phyloP scores from a whole-genome alignment of 2,888 invertebrate species.

The Ectemnius continuus region DNA sequence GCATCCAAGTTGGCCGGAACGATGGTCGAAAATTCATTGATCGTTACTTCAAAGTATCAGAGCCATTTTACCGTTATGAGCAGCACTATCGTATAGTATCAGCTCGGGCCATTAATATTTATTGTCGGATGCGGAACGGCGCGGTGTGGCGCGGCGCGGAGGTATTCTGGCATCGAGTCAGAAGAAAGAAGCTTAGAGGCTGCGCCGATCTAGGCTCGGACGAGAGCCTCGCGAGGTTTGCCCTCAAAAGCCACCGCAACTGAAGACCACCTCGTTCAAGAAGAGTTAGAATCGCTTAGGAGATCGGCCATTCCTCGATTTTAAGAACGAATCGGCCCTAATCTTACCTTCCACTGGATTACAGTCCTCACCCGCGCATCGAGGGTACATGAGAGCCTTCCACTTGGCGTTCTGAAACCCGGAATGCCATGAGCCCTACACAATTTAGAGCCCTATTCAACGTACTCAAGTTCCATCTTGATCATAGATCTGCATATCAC shows the following conservation, averaged over 20 bases:
- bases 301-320: slow-evolving; percentile 12
- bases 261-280: background rate
- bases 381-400: slow-evolving; percentile 35
- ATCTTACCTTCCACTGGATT: slow-evolving; percentile 43
- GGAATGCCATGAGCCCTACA: slow-evolving; percentile 40
- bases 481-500: slow-evolving; percentile 29
- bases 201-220: background rate
- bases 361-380: slow-evolving; percentile 16
- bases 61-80: background rate
- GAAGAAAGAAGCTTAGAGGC: slow-evolving; percentile 14
- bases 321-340: slow-evolving; percentile 41
- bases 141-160: slow-evolving; percentile 19
- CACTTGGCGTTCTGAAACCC: slow-evolving; percentile 38
- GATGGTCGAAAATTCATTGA: slow-evolving; percentile 2
- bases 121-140: slow-evolving; percentile 6
- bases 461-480: slow-evolving; percentile 37
- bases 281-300: slow-evolving; percentile 14
- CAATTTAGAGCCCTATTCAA: slow-evolving; percentile 43
- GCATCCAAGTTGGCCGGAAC: background rate
- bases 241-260: slow-evolving; percentile 11
- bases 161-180: slow-evolving; percentile 32
- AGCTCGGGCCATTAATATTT: slow-evolving; percentile 33
- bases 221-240: slow-evolving; percentile 21
- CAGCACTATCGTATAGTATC: background rate
- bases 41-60: background rate